phyloP scores from a whole-genome alignment of 2,888 invertebrate species.

The Myopa testacea region DNA sequence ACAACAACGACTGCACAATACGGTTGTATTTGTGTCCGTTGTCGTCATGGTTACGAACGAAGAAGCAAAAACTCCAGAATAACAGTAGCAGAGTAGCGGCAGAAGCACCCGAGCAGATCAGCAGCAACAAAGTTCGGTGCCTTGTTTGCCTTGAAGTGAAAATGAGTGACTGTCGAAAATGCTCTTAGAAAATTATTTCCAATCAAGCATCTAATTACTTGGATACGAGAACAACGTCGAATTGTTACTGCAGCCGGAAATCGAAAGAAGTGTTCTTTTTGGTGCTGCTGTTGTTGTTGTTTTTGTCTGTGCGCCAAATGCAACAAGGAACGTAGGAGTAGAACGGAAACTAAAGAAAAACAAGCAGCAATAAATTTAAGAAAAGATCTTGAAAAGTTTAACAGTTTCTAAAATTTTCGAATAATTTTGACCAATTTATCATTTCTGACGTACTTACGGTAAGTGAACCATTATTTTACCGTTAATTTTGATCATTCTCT shows the following conservation, averaged over 20 bases:
- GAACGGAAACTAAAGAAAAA: neutral
- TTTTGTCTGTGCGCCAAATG: neutral
- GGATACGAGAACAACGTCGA: neutral
- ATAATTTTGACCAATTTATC: too few species aligned
- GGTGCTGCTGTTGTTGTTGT: too few species aligned
- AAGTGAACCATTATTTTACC: too few species aligned
- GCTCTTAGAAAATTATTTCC: constrained; percentile 19
- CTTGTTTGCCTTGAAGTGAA: neutral
- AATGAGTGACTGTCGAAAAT: constrained; percentile 6
- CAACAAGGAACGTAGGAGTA: neutral
- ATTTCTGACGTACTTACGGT: too few species aligned
- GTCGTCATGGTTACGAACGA: neutral
- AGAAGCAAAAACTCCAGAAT: neutral
- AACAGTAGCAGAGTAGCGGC: neutral
- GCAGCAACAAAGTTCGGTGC: neutral
- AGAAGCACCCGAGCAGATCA: neutral
- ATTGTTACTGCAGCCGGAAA: neutral
- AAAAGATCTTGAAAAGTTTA: too few species aligned
- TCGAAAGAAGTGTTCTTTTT: neutral
- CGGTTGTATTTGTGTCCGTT: too few species aligned
- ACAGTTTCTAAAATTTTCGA: too few species aligned
- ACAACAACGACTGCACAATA: too few species aligned
- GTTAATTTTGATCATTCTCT: too few species aligned
- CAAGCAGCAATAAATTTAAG: too few species aligned
- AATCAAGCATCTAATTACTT: constrained; percentile 35